A percentile compares a stretch with the other conserved stretches of the same genome.
Evolutionary conservation across 2,113 vertebrate genomes (phyloP).

Genomic region (Limanda limanda): DNA sequence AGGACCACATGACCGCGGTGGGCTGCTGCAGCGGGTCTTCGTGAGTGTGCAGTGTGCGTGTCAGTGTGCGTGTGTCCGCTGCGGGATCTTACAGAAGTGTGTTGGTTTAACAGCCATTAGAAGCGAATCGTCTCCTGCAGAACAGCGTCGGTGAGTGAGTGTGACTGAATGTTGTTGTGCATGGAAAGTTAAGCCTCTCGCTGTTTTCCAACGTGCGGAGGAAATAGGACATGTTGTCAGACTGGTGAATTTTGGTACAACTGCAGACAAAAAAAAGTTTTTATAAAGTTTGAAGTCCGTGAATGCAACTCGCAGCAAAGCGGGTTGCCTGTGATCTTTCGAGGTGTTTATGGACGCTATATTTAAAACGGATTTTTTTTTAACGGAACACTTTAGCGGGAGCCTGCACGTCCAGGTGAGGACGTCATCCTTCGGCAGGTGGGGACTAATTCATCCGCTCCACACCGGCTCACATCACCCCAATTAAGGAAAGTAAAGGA

Average conservation of each 20-base stretch:
- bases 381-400: too few relatives aligned
- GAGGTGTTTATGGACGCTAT: not conserved
- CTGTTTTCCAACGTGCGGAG: not conserved
- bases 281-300: not conserved
- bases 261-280: not conserved
- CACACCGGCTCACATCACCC: not conserved
- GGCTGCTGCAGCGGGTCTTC: not conserved
- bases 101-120: not conserved
- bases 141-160: slow-evolving; percentile 42
- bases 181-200: not conserved
- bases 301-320: not conserved
- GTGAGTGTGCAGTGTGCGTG: slow-evolving; percentile 8
- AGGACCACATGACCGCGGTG: not conserved
- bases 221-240: not conserved
- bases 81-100: slow-evolving; percentile 1
- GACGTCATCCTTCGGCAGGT: slow-evolving; percentile 40
- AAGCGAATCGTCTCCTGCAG: not conserved
- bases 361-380: not conserved
- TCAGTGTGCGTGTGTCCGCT: not conserved
- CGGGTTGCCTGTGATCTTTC: accelerated
- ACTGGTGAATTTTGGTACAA: not conserved
- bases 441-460: not conserved
- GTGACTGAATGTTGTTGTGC: not conserved
- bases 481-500: not conserved
- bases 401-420: slow-evolving; percentile 19